A percentile compares a stretch with the other conserved stretches of the same genome.
Conservation (phyloP, 2,888 invertebrate genomes). For the Cephus pygmeus region DNA sequence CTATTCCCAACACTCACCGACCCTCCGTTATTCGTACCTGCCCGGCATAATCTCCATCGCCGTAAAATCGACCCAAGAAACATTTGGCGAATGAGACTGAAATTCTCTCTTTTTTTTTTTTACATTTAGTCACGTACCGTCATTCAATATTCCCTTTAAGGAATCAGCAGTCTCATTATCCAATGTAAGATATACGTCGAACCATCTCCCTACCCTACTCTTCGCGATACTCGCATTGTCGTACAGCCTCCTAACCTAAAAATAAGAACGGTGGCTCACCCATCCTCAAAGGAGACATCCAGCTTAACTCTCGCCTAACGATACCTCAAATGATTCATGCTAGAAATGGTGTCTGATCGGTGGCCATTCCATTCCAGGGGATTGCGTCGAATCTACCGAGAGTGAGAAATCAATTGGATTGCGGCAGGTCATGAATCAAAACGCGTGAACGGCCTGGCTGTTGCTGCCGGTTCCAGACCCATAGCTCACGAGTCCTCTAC, state of each 20-base stretch:
- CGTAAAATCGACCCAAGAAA: not conserved
- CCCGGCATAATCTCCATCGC: not conserved
- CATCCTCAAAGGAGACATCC: not conserved
- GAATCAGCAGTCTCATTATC: not conserved
- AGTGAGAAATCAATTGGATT: slow-evolving; percentile 40
- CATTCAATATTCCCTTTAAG: not conserved
- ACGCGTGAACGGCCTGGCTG: slow-evolving; percentile 35
- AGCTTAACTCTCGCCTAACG: not conserved
- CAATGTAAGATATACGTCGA: not conserved
- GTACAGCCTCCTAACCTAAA: not conserved
- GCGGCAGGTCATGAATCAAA: slow-evolving; percentile 45
- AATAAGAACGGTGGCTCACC: not conserved
- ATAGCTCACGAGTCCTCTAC: slow-evolving; percentile 33
- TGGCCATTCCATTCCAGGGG: not conserved
- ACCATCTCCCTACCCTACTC: not conserved
- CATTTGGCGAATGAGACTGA: not conserved
- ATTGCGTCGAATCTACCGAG: slow-evolving; percentile 24
- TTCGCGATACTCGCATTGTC: not conserved
- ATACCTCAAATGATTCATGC: not conserved
- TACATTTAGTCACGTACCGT: not conserved
- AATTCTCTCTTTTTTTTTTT: not conserved
- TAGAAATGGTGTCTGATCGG: not conserved
- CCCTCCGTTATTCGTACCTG: slow-evolving; percentile 7
- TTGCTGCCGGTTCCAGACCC: slow-evolving; percentile 28
- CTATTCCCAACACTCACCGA: slow-evolving; percentile 4